A percentile compares a stretch with the other conserved stretches of the same genome.
Conservation (phyloP, 2,888 invertebrate species). For the Lapara coniferarum region DNA sequence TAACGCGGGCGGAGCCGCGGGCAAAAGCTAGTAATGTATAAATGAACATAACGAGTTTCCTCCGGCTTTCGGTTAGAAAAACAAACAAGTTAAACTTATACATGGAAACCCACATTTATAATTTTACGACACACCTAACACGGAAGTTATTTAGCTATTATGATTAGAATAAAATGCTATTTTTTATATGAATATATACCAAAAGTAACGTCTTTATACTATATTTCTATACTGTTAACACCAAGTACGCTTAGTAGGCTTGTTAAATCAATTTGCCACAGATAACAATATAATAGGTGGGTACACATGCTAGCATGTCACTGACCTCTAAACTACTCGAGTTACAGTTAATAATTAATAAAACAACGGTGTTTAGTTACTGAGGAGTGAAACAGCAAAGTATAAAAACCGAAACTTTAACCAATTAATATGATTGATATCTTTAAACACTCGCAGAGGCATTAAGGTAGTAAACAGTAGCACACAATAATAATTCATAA, state of each 20-base stretch:
- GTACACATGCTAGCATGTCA: constrained; percentile 52
- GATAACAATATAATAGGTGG: constrained; percentile 57
- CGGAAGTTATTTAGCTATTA: no score
- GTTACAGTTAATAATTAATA: constrained; percentile 73
- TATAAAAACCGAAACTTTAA: constrained; percentile 36
- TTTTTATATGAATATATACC: not conserved
- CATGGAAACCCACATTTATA: no score
- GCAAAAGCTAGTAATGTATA: not conserved
- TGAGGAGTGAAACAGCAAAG: constrained; percentile 51
- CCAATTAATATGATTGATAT: constrained; percentile 29
- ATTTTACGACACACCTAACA: no score
- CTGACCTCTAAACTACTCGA: constrained; percentile 66
- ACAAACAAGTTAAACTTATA: not conserved
- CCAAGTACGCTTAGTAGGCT: constrained; percentile 32
- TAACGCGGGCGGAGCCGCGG: no score
- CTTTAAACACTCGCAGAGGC: constrained; percentile 15
- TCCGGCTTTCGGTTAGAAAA: not conserved
- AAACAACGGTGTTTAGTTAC: constrained; percentile 67
- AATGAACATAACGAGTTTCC: not conserved
- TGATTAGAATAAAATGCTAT: no score
- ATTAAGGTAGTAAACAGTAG: constrained; percentile 4
- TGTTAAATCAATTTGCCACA: constrained; percentile 44
- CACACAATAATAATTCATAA: not conserved
- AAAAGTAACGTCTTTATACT: not conserved
- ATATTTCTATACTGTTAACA: not conserved